Evolutionary conservation across 1,140 invertebrate species (phyloP), one percentile per base, ranked within the genome.

Genomic region (Hyposmocoma kahamanoa): DNA sequence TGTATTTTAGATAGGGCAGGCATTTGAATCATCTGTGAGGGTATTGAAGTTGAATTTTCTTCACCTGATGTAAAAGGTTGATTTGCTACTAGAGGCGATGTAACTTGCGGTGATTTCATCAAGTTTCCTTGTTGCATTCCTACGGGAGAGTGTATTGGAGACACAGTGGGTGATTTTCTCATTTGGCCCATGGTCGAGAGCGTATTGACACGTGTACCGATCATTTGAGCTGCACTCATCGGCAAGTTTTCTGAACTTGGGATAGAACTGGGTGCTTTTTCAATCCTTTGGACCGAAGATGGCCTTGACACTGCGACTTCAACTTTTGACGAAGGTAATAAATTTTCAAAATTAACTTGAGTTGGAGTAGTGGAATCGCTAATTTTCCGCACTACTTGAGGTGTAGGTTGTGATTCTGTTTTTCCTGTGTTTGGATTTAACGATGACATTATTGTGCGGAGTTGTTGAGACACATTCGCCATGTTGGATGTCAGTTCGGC

Each of bases 401-500:
- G 56, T 44, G 74, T 46, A 2, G 61, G 72, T 18, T 77, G 70
- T 26, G 80, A 66, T 54, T 87, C 84, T 8, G 67, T 61, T 58
- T 88, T 87, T 1, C 80, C 56, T 15, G 82, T 67, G 13, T 72
- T 86, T 19, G 75, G 78, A 50, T 90, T 86, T 3, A 90, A 67
- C 1, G 90, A 90, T 9, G 90, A 91, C 57, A 92, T 88, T 36
- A 91, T 88, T 2, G 88, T 90, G 10, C 90, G 72, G 28, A 92
- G 53, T 59, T 92, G 92, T 67, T 92, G 90, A 1, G 91, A 91
- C 0, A 90, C 91, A 61, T 91, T 92, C 0, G 89, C 91, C 57
- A 92, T 91, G 48, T 92, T 92, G 1, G 90, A 90, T 3, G 91
- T 92, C 11, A 93, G 73, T 57, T 93, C 91, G 0, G 90, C 89